phyloP scores from a whole-genome alignment of 2,888 invertebrate species.

The Chymomyza caudatula region DNA sequence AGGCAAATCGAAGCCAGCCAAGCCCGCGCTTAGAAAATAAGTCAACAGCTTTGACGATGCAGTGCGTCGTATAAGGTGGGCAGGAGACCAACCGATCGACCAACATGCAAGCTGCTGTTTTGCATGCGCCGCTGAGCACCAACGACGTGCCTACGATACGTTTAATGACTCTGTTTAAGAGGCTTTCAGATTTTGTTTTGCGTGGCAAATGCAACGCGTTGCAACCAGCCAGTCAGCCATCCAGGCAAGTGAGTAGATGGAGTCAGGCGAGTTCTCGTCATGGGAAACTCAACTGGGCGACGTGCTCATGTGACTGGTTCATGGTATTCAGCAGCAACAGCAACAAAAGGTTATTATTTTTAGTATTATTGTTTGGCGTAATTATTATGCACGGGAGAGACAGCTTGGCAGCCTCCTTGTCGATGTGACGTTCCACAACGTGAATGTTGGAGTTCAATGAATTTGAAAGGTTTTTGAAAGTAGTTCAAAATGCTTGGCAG shows the following conservation, averaged over 20 bases:
- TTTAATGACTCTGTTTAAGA: slow-evolving; percentile 53
- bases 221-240: background rate
- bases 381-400: background rate
- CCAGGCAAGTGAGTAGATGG: background rate
- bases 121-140: slow-evolving; percentile 11
- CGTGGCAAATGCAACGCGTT: slow-evolving; percentile 10
- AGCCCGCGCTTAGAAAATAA: background rate
- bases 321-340: background rate
- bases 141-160: background rate
- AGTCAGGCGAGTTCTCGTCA: slow-evolving; percentile 7
- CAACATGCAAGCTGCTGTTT: slow-evolving; percentile 10
- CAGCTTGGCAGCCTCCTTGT: background rate
- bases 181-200: slow-evolving; percentile 16
- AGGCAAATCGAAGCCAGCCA: background rate
- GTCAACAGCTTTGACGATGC: background rate
- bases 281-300: slow-evolving; percentile 12
- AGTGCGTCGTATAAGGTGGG: background rate
- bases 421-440: background rate
- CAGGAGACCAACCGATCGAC: background rate
- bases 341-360: slow-evolving; percentile 14
- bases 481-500: background rate
- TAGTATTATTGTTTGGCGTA: slow-evolving; percentile 8
- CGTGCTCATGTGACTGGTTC: background rate
- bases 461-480: slow-evolving; percentile 2
- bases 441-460: background rate